Conservation (phyloP, 2,113 vertebrate genomes). For the Caloenas nicobarica region DNA sequence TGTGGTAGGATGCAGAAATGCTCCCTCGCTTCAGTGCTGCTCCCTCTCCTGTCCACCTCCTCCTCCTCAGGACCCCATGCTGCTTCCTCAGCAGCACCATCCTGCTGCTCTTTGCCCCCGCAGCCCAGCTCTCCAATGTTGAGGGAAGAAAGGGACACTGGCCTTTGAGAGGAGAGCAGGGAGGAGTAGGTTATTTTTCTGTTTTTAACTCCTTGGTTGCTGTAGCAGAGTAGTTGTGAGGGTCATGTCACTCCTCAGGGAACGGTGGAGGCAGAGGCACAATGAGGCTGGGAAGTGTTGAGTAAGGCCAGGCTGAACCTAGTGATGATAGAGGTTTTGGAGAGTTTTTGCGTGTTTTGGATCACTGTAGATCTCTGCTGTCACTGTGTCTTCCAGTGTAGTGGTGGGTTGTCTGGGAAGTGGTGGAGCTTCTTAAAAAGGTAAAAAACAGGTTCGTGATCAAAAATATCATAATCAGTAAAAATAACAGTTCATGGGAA, state of each 20-base stretch:
- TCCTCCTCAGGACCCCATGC: not conserved
- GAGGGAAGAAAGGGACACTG: not conserved
- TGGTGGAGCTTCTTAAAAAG: not conserved
- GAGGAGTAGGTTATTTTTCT: not conserved
- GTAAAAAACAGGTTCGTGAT: not conserved
- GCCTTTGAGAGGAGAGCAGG: not conserved
- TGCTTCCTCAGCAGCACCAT: not conserved
- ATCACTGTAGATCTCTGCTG: not conserved
- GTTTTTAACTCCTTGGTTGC: not conserved
- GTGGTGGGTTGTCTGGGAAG: not conserved
- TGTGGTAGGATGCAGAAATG: not conserved
- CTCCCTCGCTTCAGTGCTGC: not conserved
- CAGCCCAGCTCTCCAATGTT: not conserved
- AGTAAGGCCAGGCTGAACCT: not conserved
- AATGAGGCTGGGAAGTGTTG: not conserved
- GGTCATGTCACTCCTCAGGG: not conserved
- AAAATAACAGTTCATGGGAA: not conserved
- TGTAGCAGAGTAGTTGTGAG: not conserved
- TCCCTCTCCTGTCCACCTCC: not conserved
- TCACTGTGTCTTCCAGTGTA: not conserved
- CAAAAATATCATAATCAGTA: not conserved
- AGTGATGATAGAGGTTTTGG: not conserved
- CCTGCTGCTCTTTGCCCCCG: not conserved
- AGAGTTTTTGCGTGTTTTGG: rapidly evolving
- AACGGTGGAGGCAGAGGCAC: not conserved